Evolutionary conservation across 53 echinoderm and acorn worm genomes (phyloP), one percentile per base, ranked within the genome.

Genomic region (Holothuria scabra): DNA sequence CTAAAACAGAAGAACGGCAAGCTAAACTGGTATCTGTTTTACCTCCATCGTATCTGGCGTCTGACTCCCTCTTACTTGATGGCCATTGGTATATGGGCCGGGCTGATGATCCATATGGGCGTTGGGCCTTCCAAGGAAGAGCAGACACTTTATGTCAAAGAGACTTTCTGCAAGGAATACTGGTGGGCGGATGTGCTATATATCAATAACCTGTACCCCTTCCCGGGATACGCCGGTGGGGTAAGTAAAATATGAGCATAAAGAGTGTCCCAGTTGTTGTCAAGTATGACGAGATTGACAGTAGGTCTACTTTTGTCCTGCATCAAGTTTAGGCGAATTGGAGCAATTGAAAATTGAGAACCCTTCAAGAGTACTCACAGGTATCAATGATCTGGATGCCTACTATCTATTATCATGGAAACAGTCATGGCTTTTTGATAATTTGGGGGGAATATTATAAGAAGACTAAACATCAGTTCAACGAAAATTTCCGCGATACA

Each of bases 21-120:
- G 26, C 25, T 33, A 5, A 88, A 87, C 38, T 91, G 91, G 91
- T 46, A 65, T 2, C n/a, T 91, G 67, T 91, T 87, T 71, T 91
- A 91, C 84, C 84, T 91, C 71, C 91, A 91, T 62, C 91, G 91
- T 14, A 87, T 61, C 83, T 91, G 91, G 91, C 83, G 91, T 23
- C 69, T 91, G 21, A 91, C 91, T n/a, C 91, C 91, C 0, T 67
- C 76, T 41, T 87, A 87, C 76, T 76, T 83, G 79, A 65, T 86
- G 20, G 79, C 66, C 16, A 65, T 91, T 74, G 83, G 78, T 25
- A 87, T 91, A 16, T 66, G 33, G 7, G 86, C 84, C 5, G 74
- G 71, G 4, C 31, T 91, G 44, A 0, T 31, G 0, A 23, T 63
- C 10, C 80, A 87, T 34, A 60, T 91, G 16, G 87, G 87, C 20